Evolutionary conservation across 2,113 vertebrate species (phyloP).

Genomic region (Haplotaxodon microlepis): DNA sequence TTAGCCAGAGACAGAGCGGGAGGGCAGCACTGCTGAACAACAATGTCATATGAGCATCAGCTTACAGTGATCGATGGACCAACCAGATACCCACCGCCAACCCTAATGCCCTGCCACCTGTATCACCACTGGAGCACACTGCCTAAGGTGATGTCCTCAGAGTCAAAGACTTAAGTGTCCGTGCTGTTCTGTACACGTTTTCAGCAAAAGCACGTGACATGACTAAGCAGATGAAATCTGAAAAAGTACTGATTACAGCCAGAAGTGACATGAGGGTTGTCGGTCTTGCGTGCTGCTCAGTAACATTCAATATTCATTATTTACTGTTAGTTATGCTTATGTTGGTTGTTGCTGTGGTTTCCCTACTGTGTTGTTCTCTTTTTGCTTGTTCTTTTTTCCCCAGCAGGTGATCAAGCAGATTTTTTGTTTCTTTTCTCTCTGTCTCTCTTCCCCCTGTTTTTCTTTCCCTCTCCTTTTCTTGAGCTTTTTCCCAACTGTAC

Average conservation of each 20-base stretch:
- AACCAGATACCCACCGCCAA: constrained; percentile 15
- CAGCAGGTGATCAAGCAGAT: accelerated
- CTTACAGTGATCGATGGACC: constrained; percentile 60
- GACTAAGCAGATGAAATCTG: not conserved
- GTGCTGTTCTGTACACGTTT: not conserved
- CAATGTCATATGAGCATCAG: constrained; percentile 51
- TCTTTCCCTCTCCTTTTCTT: not conserved
- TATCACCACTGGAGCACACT: constrained; percentile 3
- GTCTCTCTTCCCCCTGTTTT: not conserved
- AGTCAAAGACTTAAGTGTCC: not conserved
- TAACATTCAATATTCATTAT: not conserved
- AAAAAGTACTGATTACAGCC: not conserved
- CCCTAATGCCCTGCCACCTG: not conserved
- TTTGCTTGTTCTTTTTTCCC: not conserved
- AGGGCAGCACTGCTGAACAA: constrained; percentile 18
- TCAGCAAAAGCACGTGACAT: not conserved
- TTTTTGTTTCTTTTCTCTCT: not conserved
- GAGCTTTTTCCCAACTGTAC: not conserved
- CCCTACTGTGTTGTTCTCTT: not conserved
- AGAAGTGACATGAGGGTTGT: not conserved
- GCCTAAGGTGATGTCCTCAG: constrained; percentile 22
- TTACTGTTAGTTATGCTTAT: not conserved
- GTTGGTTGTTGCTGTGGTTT: not conserved
- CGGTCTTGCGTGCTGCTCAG: not conserved
- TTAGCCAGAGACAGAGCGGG: not conserved